phyloP scores from a whole-genome alignment of 2,113 vertebrate genomes.

The Copsychus sechellarum region DNA sequence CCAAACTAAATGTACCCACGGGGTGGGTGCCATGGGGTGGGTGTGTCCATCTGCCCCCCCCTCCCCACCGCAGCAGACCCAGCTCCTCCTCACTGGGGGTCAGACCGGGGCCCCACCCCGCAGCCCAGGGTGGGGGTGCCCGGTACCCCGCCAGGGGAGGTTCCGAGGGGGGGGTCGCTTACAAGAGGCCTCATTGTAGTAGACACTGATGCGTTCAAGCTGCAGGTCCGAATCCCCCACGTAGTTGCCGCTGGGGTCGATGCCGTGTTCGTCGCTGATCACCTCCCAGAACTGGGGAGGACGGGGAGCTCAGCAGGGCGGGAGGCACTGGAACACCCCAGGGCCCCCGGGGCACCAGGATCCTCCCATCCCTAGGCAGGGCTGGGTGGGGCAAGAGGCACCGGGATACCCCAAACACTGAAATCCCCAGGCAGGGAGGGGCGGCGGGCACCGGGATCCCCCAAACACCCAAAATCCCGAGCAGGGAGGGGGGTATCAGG shows the following conservation, averaged over 20 bases:
- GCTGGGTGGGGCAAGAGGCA: neutral
- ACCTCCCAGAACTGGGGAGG: constrained; percentile 85
- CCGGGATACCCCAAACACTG: neutral
- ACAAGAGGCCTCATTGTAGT: constrained; percentile 89
- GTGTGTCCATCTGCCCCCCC: too few species aligned
- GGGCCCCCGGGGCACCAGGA: neutral
- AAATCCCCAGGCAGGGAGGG: neutral
- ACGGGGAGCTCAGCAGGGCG: neutral
- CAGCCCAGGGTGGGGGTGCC: neutral
- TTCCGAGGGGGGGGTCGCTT: neutral
- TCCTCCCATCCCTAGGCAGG: neutral
- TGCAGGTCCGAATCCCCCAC: constrained; percentile 85
- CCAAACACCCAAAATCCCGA: neutral
- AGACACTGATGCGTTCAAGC: constrained; percentile 87
- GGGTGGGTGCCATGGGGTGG: neutral
- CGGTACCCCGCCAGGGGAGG: neutral
- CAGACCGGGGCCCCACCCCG: neutral
- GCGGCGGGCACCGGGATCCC: neutral
- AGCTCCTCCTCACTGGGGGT: too few species aligned
- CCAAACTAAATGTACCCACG: neutral
- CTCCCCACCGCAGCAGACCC: neutral
- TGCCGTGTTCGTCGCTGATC: constrained; percentile 88
- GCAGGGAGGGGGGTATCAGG: neutral
- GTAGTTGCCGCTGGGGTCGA: constrained; percentile 86
- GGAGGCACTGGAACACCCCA: neutral